Evolutionary conservation across 2,888 invertebrate genomes (phyloP).

Genomic region (Linyphia triangularis): DNA sequence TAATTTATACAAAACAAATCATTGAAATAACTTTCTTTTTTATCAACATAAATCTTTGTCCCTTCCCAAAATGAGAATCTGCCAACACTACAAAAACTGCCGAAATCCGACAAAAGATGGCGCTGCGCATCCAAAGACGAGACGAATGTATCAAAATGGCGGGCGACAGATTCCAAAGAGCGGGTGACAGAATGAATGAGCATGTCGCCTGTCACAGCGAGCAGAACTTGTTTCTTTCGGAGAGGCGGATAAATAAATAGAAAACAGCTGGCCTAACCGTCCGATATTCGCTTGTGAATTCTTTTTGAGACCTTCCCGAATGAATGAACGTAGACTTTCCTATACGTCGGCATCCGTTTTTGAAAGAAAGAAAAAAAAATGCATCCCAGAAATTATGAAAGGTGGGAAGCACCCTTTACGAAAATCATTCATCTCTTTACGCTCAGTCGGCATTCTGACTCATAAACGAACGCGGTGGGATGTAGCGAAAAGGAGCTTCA

Average conservation of each 20-base stretch:
- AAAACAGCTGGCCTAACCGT: slow-evolving; percentile 59
- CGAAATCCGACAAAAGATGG: slow-evolving; percentile 38
- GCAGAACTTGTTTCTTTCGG: slow-evolving; percentile 46
- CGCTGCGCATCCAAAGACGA: slow-evolving; percentile 6
- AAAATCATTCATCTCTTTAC: slow-evolving; percentile 54
- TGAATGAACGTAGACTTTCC: not conserved
- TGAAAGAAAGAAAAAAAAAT: not conserved
- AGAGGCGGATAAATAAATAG: slow-evolving; percentile 68
- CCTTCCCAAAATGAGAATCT: no score
- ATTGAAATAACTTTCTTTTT: no score
- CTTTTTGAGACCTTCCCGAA: not conserved
- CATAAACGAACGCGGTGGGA: slow-evolving; percentile 21
- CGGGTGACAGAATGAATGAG: slow-evolving; percentile 61
- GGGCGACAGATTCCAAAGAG: slow-evolving; percentile 16
- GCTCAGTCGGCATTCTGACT: slow-evolving; percentile 8
- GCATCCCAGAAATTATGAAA: slow-evolving; percentile 9
- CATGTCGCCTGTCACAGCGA: slow-evolving; percentile 67
- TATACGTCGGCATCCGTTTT: not conserved
- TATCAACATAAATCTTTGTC: no score
- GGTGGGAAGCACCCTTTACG: slow-evolving; percentile 7
- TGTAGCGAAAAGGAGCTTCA: slow-evolving; percentile 16
- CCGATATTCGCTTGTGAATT: slow-evolving; percentile 22
- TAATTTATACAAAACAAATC: no score
- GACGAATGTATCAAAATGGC: not conserved
- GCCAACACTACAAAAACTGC: no score